Evolutionary conservation across 1,140 invertebrate genomes (phyloP).

Genomic region (Pollicipes pollicipes): DNA sequence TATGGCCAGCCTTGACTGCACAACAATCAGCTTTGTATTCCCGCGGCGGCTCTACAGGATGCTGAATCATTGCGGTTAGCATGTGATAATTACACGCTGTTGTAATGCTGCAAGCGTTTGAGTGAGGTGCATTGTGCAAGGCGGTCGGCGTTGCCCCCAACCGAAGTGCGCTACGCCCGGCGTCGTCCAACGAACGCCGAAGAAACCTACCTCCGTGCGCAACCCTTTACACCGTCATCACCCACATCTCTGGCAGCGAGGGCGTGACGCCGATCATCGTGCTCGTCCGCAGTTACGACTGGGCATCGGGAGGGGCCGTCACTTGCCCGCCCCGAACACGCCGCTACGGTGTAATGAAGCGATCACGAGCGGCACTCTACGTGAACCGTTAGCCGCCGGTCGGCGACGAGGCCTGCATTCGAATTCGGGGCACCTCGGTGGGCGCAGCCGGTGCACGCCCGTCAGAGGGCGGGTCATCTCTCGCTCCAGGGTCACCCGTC

Average conservation of each 20-base stretch:
- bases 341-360: not conserved
- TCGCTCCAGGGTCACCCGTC: not conserved
- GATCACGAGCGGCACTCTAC: not conserved
- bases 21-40: not conserved
- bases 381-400: not conserved
- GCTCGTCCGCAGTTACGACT: not conserved
- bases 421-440: too few species aligned
- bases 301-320: not conserved
- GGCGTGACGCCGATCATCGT: not conserved
- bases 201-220: not conserved
- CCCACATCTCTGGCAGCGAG: too few species aligned
- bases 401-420: not conserved
- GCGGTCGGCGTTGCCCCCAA: not conserved
- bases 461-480: not conserved
- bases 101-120: not conserved
- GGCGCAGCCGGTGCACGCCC: too few species aligned
- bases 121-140: not conserved
- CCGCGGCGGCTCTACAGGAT: not conserved
- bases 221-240: too few species aligned
- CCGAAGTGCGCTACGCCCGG: not conserved
- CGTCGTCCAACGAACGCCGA: not conserved
- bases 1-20: not conserved
- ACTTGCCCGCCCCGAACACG: not conserved
- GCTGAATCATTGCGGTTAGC: conserved; percentile 1
- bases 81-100: not conserved